Evolutionary conservation across 2,113 vertebrate genomes (phyloP), one percentile per base, ranked within the genome.

Genomic region (Caranx ignobilis): DNA sequence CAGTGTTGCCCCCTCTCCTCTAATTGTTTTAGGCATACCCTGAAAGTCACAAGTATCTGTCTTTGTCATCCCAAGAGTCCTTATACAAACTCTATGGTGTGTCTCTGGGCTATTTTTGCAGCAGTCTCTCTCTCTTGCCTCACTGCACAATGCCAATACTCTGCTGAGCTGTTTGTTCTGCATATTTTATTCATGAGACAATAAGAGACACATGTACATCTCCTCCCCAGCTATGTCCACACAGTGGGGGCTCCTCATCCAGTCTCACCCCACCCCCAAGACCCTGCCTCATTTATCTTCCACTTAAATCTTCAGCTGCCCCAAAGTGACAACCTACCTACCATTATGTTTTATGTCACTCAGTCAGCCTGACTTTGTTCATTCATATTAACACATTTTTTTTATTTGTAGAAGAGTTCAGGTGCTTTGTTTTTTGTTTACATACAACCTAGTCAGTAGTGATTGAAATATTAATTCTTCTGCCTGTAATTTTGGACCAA

Each of bases 101-200:
- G 61, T 72, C 56, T 75, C 71, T 59, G 26, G 63, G 60, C 73
- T 71, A 61, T 85, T 78, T 84, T 75, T 82, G 69, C 82, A 63
- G 67, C 66, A 81, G 69, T 11, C 8, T 60, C 35, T 75, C 48
- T 60, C 52, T 32, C 34, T 32, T 61, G 13, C 67, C 62, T 82
- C 50, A 56, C 59, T 71, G 69, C 64, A 85, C 72, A 77, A 78
- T 83, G 67, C 72, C 85, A 89, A 82, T 79, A 66, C 73, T 82
- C 79, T 16, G 26, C 70, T 82, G 78, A 85, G 82, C 84, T 90
- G 77, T 94, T 92, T 93, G 86, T 84, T 78, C 75, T 74, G 5
- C 68, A 84, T 92, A 83, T 79, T 89, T 93, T 92, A 94, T 93
- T 93, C 78, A 92, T 91, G 69, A 87, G 69, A 76, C 75, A 87